These are phyloP conservation scores for Tryphoninae sp. DNA, from an alignment of 2,888 invertebrate genomes.

Conservation along the genomic window DNA sequence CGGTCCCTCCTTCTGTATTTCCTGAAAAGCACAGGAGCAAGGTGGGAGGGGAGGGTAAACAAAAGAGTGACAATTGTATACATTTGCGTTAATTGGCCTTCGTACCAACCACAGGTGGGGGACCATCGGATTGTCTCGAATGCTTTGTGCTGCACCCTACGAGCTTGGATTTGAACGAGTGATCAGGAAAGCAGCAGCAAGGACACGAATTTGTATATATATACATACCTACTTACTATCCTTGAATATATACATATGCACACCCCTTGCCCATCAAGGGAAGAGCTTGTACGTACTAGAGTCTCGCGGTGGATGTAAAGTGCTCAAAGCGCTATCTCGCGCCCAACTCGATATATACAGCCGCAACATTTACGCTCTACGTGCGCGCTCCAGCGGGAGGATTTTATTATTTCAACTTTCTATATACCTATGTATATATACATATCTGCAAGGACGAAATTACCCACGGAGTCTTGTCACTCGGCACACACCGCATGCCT, in stretches of 20 bases:
- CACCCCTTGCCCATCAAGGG: slow-evolving; percentile 13
- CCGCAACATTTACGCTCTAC: not conserved
- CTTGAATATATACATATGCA: not conserved
- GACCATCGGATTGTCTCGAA: slow-evolving; percentile 37
- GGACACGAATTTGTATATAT: slow-evolving; percentile 9
- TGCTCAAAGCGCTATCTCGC: slow-evolving; percentile 48
- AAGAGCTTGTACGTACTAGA: slow-evolving; percentile 40
- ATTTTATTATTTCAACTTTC: slow-evolving; percentile 46
- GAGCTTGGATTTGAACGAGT: slow-evolving; percentile 11
- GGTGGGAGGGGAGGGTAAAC: not conserved
- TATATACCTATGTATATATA: slow-evolving; percentile 22
- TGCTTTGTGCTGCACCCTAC: slow-evolving; percentile 16
- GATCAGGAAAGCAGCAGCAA: slow-evolving; percentile 12
- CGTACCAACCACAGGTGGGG: slow-evolving; percentile 14
- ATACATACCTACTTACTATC: slow-evolving; percentile 9
- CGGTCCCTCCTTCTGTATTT: not conserved
- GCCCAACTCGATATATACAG: not conserved
- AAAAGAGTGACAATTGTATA: slow-evolving; percentile 50
- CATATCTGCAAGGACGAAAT: slow-evolving; percentile 49
- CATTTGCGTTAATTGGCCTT: slow-evolving; percentile 54
- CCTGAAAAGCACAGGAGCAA: not conserved
- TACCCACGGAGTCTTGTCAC: slow-evolving; percentile 36
- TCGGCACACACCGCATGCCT: slow-evolving; percentile 14
- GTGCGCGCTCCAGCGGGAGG: slow-evolving; percentile 1
- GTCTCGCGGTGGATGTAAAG: slow-evolving; percentile 49